phyloP scores from a whole-genome alignment of 1,140 invertebrate species.

The Scaptomyza pallida region DNA sequence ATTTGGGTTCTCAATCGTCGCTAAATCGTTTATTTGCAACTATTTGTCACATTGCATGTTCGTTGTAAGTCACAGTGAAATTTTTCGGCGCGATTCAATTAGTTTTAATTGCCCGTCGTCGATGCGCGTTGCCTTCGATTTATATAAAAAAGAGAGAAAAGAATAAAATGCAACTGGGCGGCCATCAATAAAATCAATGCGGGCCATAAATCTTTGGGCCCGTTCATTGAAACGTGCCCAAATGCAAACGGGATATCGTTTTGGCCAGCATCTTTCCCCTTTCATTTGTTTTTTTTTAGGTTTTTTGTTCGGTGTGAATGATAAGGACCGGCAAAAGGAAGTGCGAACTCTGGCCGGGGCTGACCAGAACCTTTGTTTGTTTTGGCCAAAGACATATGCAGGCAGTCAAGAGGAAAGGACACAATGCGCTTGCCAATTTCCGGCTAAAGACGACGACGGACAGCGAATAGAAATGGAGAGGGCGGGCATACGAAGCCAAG shows the following conservation, averaged over 20 bases:
- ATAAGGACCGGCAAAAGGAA: slow-evolving; percentile 59
- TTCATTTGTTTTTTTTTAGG: neutral
- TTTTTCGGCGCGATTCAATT: slow-evolving; percentile 65
- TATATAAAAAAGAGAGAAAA: slow-evolving; percentile 48
- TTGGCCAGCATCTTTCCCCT: slow-evolving; percentile 21
- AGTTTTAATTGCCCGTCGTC: slow-evolving; percentile 71
- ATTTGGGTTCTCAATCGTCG: slow-evolving; percentile 5
- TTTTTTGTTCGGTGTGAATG: slow-evolving; percentile 39
- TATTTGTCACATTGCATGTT: slow-evolving; percentile 41
- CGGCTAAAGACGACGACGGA: slow-evolving; percentile 14
- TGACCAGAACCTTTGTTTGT: slow-evolving; percentile 61
- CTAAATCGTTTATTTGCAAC: slow-evolving; percentile 26
- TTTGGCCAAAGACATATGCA: slow-evolving; percentile 67
- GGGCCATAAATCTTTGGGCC: slow-evolving; percentile 74
- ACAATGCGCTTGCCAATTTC: slow-evolving; percentile 80
- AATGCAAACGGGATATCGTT: slow-evolving; percentile 53
- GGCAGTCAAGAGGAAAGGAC: slow-evolving; percentile 73
- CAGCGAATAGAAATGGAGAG: neutral
- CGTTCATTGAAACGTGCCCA: slow-evolving; percentile 65
- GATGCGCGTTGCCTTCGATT: slow-evolving; percentile 49
- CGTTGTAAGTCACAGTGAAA: slow-evolving; percentile 33
- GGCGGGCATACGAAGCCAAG: slow-evolving; percentile 34
- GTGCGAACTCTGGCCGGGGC: slow-evolving; percentile 50
- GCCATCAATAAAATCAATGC: slow-evolving; percentile 79
- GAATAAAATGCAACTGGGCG: slow-evolving; percentile 43